Percentiles rank a stretch among this genome's conserved stretches.
phyloP scores from a whole-genome alignment of 2,113 vertebrate species.

The Dromas ardeola region DNA sequence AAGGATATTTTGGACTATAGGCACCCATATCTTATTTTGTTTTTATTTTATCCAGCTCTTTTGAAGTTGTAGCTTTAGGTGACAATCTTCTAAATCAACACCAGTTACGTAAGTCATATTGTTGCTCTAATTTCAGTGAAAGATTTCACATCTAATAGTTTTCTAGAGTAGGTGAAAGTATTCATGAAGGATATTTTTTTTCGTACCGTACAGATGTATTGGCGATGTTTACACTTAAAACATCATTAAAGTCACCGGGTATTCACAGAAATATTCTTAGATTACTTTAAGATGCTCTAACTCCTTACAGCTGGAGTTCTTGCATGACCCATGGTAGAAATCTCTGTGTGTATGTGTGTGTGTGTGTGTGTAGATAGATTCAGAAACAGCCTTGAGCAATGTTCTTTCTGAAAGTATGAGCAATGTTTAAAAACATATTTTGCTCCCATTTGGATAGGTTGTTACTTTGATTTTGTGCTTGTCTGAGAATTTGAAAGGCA shows the following conservation, averaged over 20 bases:
- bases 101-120: not conserved
- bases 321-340: not conserved
- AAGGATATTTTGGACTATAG: not conserved
- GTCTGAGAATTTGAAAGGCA: conserved; percentile 39
- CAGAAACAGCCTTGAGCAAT: conserved; percentile 44
- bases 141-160: not conserved
- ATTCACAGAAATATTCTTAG: not conserved
- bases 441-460: conserved; percentile 39
- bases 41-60: not conserved
- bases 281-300: not conserved
- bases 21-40: not conserved
- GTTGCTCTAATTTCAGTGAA: not conserved
- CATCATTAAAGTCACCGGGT: not conserved
- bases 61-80: not conserved
- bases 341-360: not conserved
- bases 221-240: not conserved
- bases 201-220: not conserved
- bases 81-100: not conserved
- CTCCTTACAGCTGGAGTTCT: not conserved
- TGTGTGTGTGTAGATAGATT: not conserved
- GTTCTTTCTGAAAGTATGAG: conserved; percentile 25
- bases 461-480: conserved; percentile 50
- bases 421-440: conserved; percentile 33
- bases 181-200: not conserved
- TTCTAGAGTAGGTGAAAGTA: not conserved